A percentile compares a stretch with the other conserved stretches of the same genome.
Conservation (phyloP, 2,888 invertebrate genomes). For the Diplazon laetatorius region DNA sequence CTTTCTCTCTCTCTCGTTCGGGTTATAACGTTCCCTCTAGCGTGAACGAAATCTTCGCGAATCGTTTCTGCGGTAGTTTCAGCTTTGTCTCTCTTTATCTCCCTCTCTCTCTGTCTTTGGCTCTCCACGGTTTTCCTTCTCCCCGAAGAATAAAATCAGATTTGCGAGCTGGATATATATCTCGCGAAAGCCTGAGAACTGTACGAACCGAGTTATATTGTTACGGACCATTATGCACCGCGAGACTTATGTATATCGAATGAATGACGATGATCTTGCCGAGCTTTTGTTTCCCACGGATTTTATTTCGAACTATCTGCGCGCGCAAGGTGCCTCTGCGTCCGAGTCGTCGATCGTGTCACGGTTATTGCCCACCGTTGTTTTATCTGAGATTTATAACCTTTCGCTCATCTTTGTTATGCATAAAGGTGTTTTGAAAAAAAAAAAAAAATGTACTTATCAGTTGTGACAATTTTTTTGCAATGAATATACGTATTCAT, state of each 20-base stretch:
- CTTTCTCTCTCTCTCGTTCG: conserved; percentile 26
- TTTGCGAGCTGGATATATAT: conserved; percentile 26
- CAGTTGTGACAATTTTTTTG: too few species aligned
- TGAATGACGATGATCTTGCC: conserved; percentile 1
- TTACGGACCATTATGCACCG: conserved; percentile 31
- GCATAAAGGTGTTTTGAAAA: too few species aligned
- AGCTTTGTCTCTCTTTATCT: neutral
- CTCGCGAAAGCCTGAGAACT: conserved; percentile 20
- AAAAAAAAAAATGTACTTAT: too few species aligned
- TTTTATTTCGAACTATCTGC: conserved; percentile 15
- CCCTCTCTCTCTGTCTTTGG: neutral
- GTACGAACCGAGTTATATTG: neutral
- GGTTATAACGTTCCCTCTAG: conserved; percentile 27
- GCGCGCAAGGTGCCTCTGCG: neutral
- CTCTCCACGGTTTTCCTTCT: neutral
- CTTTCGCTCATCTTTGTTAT: neutral
- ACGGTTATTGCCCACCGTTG: too few species aligned
- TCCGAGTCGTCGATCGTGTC: conserved; percentile 1
- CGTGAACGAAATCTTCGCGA: conserved; percentile 4
- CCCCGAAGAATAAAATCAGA: conserved; percentile 39
- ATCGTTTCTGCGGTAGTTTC: neutral
- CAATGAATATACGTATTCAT: too few species aligned
- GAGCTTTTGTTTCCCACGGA: conserved; percentile 35
- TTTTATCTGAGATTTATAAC: neutral
- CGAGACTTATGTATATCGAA: conserved; percentile 11